Conservation (phyloP, 1,140 invertebrate genomes). For the Nebria ingens region DNA sequence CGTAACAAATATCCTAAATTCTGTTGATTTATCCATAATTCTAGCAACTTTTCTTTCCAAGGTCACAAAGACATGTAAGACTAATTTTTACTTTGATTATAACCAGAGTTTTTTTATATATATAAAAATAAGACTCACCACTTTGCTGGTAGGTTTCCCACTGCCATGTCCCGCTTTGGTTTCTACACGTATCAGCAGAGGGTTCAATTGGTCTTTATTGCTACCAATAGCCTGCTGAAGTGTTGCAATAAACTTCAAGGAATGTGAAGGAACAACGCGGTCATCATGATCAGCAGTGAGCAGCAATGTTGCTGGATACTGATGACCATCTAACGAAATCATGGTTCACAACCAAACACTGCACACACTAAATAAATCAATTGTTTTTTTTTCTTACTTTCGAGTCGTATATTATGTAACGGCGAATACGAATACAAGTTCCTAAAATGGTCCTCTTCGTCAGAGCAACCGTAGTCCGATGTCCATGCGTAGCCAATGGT, state of each 20-base stretch:
- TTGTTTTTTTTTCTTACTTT: constrained; percentile 16
- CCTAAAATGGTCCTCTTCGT: constrained; percentile 79
- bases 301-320: constrained; percentile 87
- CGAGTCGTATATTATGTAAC: constrained; percentile 81
- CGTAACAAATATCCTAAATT: too few relatives aligned
- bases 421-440: constrained; percentile 90
- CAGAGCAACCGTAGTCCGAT: constrained; percentile 90
- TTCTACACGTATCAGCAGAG: constrained; percentile 81
- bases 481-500: constrained; percentile 96
- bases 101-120: constrained; percentile 14
- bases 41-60: constrained; percentile 13
- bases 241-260: constrained; percentile 87
- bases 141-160: constrained; percentile 91
- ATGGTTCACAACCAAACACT: constrained; percentile 9
- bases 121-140: constrained; percentile 51
- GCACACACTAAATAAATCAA: not conserved
- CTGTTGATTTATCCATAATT: too few relatives aligned
- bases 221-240: constrained; percentile 67
- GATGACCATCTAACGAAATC: constrained; percentile 28
- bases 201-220: constrained; percentile 65
- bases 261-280: constrained; percentile 91
- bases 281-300: constrained; percentile 97
- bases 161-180: constrained; percentile 93
- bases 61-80: constrained; percentile 7
- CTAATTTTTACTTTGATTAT: not conserved